Evolutionary conservation across 2,797 vertebrate species (phyloP), one percentile per base, ranked within the genome.

Genomic region (Acomys russatus): DNA sequence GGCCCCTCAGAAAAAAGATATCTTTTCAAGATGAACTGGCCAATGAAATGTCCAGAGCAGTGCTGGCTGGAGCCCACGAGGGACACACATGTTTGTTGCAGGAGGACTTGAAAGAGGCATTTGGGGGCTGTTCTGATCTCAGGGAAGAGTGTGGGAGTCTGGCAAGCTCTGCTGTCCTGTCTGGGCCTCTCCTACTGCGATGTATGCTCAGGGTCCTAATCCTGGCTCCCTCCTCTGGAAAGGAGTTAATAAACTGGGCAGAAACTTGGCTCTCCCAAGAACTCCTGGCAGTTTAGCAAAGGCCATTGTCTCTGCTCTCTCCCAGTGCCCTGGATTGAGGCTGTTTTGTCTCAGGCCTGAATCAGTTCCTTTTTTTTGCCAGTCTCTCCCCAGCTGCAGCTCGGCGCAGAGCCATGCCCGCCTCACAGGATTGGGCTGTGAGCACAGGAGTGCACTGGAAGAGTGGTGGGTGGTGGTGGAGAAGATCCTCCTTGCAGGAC

Each of bases 211-310:
- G 91, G 73, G 28, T 90, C 80, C 71, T 79, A 79, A 71, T 33
- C 38, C 73, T 61, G 51, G 86, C 56, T 94, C 89, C n/a, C 56
- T 76, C 76, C 76, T 95, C 90, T 79, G 84, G 68, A 95, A 96
- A 92, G 73, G 88, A 96, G 89, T 96, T 96, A 96, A 97, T 96
- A 90, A 85, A 82, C 92, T 93, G 96, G 95, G 97, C 97, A 96
- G 85, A 95, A 94, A 96, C 33, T 77, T 92, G 77, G 92, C 78
- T 79, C 23, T 79, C 30, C 92, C 93, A 80, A 96, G 90, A 95
- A 88, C 82, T 92, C 66, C 78, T 51, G 96, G 95, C 91, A 76
- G 92, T 80, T 90, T 18, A 88, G 82, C 94, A 95, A 96, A 96
- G 68, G 92, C 92, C 87, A 88, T 82, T 96, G 95, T 94, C 92